Base-by-base conservation (phyloP, 2,888 invertebrate genomes). In the Tridacna crocea region DNA sequence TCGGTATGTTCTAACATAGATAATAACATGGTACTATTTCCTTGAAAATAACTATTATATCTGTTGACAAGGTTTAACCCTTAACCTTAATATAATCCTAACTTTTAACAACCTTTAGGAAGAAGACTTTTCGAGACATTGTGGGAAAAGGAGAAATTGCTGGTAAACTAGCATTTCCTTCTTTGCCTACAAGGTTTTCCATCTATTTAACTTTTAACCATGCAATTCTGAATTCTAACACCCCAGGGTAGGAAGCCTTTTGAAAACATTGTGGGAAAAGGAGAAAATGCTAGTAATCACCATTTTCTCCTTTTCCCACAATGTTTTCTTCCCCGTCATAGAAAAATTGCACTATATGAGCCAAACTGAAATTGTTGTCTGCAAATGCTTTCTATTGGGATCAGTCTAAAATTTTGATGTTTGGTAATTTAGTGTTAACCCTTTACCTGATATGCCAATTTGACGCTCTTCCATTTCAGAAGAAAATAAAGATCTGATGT, bases 141-240 rank as follows among this genome's bases (percentile, higher is more conserved):
- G 66, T 66, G 36, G 66, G 12, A 66, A 66, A 66, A 22, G 66
- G 24, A 66, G 66, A 66, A 66, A 66, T 36, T 66, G 66, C 66
- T 66, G 17, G 27, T 66, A 1, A n/a, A 66, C 36, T 6, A 27
- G 66, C 63, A 63, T n/a, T 63, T 63, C 12, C 63, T 63, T 10
- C 17, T 1, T 63, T 22, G 3, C 63, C 63, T 10, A 8, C 63
- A 22, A 63, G 3, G 63, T 63, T 63, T 63, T 63, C 36, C 2
- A n/a, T n/a, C n/a, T n/a, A n/a, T n/a, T n/a, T n/a, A 55, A 55
- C 55, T 11, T 11, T 55, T 55, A 3, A 19, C 55, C 55, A 19
- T 11, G 10, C 17, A 55, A 3, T 19, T 3, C 15, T 55, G 19
- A 15, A 1, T 55, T 55, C 11, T 19, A 55, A 55, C 11, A 11